Conservation (phyloP, 92 coral and sea anemone species). For the Diadumene lineata region DNA sequence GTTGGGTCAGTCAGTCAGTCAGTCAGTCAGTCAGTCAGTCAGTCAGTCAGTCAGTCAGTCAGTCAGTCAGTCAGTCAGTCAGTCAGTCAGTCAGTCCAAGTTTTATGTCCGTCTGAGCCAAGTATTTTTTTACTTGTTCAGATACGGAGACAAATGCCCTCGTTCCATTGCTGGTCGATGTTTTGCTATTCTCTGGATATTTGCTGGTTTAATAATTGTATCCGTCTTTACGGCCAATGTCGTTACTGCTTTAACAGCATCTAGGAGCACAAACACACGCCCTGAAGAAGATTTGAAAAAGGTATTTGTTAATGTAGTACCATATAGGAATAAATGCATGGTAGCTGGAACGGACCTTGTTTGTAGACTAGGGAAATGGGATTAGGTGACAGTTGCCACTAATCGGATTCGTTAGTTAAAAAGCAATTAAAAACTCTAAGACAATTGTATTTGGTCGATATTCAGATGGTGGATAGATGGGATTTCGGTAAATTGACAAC, state of each 20-base stretch:
- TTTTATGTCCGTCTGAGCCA: too few relatives aligned
- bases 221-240: slow-evolving; percentile 44
- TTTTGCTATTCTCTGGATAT: slow-evolving; percentile 37
- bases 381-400: too few relatives aligned
- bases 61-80: neutral
- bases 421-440: too few relatives aligned
- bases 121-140: neutral
- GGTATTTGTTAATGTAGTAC: too few relatives aligned
- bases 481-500: too few relatives aligned
- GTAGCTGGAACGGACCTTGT: too few relatives aligned
- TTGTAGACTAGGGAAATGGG: too few relatives aligned
- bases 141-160: slow-evolving; percentile 44
- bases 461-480: too few relatives aligned
- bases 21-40: neutral
- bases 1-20: slow-evolving; percentile 46
- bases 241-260: slow-evolving; percentile 27
- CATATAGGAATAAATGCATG: too few relatives aligned
- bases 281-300: neutral
- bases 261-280: neutral
- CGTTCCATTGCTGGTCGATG: slow-evolving; percentile 42
- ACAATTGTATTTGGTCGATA: too few relatives aligned
- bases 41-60: neutral
- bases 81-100: neutral
- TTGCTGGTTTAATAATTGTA: slow-evolving; percentile 29
- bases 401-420: too few relatives aligned